Base-by-base conservation (phyloP, 1,140 invertebrate genomes). In the Cyclina sinensis region DNA sequence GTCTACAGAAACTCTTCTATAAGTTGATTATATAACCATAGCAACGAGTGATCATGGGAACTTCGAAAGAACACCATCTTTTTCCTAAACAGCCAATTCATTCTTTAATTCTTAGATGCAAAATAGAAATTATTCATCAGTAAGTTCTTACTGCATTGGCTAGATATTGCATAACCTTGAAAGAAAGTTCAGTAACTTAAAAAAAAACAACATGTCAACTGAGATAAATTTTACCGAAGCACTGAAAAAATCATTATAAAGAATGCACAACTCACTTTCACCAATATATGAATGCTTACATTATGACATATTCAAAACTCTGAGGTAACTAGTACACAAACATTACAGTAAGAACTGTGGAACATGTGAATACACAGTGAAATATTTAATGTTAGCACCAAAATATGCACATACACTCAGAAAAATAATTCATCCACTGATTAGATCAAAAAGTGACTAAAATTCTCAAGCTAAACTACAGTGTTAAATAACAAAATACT, bases 361-460 rank as follows among this genome's bases (percentile, higher is more conserved):
- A 39, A 74, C 46, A 74, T 37, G 14, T n/a, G 39, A 27, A 14
- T 18, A 48, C 39, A 76, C 39, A 46, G 46, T 48, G 39, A 30
- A 51, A 76, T 48, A 51, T 3, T 74, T n/a, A 48, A 30, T n/a
- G 30, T 78, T 78, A 78, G 74, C 74, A 78, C 74, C 74, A 78
- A 78, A 78, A 78, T 51, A 43, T 78, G 74, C 74, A 78, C 74
- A 30, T 78, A 57, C 74, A 78, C 73, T 4, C 74, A 14, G 14
- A 43, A 4, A 43, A 43, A 78, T 46, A 51, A 48, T 39, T 37
- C 70, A 51, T 57, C 7, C 9, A 78, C 3, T 35, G 74, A 78
- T 78, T 78, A 78, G 74, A 78, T 51, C 46, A 78, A 78, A n/a
- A n/a, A 32, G 74, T 78, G 74, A 78, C 74, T 78, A 78, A 54